Percentiles rank a stretch among this genome's conserved stretches.
Evolutionary conservation across 2,888 invertebrate species (phyloP).

Genomic region (Anthrax anthrax): DNA sequence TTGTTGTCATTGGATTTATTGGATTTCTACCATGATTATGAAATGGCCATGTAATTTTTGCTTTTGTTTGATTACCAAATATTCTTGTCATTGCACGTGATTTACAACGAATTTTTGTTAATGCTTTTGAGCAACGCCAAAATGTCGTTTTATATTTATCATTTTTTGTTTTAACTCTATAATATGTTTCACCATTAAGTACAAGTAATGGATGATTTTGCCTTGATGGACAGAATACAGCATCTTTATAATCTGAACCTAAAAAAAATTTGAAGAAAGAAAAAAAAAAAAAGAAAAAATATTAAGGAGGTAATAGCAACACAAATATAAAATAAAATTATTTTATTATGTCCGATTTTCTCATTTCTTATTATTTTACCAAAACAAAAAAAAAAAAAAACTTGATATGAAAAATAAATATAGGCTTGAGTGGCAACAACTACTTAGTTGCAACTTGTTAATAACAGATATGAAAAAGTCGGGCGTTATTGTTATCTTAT

Average conservation of each 20-base stretch:
- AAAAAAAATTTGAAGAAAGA: background rate
- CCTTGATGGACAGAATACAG: background rate
- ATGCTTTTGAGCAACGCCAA: conserved; percentile 6
- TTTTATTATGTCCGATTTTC: too few species aligned
- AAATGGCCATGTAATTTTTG: background rate
- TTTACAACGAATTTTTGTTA: conserved; percentile 6
- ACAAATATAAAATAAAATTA: too few species aligned
- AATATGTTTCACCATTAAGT: background rate
- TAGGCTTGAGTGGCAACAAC: too few species aligned
- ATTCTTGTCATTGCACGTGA: conserved; percentile 4
- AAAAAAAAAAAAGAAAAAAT: background rate
- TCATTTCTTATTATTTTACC: too few species aligned
- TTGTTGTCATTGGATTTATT: background rate
- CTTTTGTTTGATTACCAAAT: background rate
- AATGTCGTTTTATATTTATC: background rate
- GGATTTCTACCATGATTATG: background rate
- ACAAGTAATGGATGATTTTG: background rate
- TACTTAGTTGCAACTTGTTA: too few species aligned
- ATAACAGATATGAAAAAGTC: too few species aligned
- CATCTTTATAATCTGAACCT: background rate
- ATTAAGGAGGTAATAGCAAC: background rate
- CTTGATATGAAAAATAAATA: too few species aligned
- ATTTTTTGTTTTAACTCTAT: background rate
- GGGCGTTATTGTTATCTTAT: too few species aligned
- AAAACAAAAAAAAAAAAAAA: too few species aligned